Percentiles rank a stretch among this genome's conserved stretches.
Conservation (phyloP, 1,140 invertebrate species). For the Cyclina sinensis region DNA sequence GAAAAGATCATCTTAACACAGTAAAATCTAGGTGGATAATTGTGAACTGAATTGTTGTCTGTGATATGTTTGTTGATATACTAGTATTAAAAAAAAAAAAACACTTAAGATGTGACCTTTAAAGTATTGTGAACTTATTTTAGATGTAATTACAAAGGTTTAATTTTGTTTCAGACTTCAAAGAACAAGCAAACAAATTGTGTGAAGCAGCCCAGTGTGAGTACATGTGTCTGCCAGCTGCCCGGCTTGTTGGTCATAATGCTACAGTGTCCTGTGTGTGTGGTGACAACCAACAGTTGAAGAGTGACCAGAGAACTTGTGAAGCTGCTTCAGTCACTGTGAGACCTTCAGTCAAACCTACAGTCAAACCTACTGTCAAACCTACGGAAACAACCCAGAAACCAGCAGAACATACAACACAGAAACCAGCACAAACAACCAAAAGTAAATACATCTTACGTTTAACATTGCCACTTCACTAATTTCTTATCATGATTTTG, state of each 20-base stretch:
- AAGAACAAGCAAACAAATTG: neutral
- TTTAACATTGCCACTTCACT: too few relatives aligned
- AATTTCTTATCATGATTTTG: too few relatives aligned
- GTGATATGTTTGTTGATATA: too few relatives aligned
- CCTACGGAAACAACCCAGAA: conserved; percentile 43
- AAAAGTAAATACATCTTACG: neutral
- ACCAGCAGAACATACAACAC: neutral
- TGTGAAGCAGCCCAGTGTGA: conserved; percentile 91
- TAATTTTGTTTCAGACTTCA: conserved; percentile 14
- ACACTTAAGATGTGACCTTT: too few relatives aligned
- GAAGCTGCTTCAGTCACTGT: neutral
- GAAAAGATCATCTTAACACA: too few relatives aligned
- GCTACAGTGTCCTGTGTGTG: conserved; percentile 90
- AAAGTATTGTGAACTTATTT: too few relatives aligned
- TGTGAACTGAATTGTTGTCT: too few relatives aligned
- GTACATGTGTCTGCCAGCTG: conserved; percentile 96
- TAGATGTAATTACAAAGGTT: too few relatives aligned
- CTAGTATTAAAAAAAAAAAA: too few relatives aligned
- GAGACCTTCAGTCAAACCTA: conserved; percentile 17
- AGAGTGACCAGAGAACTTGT: conserved; percentile 94
- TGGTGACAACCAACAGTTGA: conserved; percentile 92
- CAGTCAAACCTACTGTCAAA: conserved; percentile 43
- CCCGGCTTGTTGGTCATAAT: neutral
- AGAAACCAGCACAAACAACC: neutral
- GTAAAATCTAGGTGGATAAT: too few relatives aligned